Percentiles rank a stretch among this genome's conserved stretches.
These are phyloP conservation scores for Neoniphon sammara DNA, from an alignment of 2,797 vertebrate genomes.

Conservation along the genomic window DNA sequence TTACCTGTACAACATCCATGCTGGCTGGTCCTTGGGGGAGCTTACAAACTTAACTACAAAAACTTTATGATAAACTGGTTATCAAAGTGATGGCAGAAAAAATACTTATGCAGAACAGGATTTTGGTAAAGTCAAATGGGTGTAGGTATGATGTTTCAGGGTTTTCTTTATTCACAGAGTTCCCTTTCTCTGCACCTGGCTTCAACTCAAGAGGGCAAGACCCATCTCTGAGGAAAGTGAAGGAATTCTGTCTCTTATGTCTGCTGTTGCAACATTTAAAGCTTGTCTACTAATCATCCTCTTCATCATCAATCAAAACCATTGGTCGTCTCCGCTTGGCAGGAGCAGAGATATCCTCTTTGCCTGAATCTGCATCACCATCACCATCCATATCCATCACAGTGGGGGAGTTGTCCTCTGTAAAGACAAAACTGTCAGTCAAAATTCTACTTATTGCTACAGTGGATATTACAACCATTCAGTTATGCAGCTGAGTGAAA, in stretches of 20 bases:
- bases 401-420: conserved; percentile 55
- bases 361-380: conserved; percentile 51
- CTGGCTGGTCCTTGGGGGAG: conserved; percentile 3
- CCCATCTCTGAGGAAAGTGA: conserved; percentile 17
- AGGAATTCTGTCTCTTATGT: conserved; percentile 19
- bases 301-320: conserved; percentile 82
- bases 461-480: not conserved
- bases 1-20: not conserved
- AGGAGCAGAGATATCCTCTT: conserved; percentile 68
- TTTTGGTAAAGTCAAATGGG: not conserved
- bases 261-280: conserved; percentile 46
- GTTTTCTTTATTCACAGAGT: conserved; percentile 24
- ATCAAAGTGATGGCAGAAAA: not conserved
- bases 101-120: not conserved
- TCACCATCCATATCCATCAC: conserved; percentile 45
- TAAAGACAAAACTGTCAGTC: conserved; percentile 24
- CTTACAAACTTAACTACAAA: not conserved
- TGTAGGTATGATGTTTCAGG: not conserved
- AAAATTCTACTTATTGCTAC: not conserved
- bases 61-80: not conserved
- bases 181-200: conserved; percentile 29
- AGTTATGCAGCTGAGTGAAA: not conserved
- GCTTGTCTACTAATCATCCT: conserved; percentile 72
- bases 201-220: conserved; percentile 24
- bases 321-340: conserved; percentile 77